Conservation (phyloP, 2,888 invertebrate species). For the Synanthedon andrenaeformis region DNA sequence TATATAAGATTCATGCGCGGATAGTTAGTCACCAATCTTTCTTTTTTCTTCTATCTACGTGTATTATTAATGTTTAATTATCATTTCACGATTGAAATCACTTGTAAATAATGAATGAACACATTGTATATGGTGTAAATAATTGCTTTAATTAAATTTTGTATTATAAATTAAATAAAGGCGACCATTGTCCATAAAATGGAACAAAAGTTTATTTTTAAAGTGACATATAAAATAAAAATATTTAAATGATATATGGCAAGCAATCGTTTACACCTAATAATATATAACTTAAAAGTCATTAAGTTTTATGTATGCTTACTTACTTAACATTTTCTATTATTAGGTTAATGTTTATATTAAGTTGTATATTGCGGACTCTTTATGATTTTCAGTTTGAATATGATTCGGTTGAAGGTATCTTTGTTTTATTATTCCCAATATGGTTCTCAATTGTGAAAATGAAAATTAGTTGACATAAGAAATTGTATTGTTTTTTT, state of each 20-base stretch:
- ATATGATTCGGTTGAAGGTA: too few relatives aligned
- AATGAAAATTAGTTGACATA: too few relatives aligned
- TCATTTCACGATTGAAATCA: neutral
- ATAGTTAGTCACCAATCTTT: too few relatives aligned
- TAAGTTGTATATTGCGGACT: neutral
- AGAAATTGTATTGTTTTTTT: too few relatives aligned
- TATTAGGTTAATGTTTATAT: neutral
- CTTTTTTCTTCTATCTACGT: too few relatives aligned
- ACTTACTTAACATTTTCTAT: neutral
- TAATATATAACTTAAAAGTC: neutral
- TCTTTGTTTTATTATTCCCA: too few relatives aligned
- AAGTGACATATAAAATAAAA: neutral
- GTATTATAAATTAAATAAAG: constrained; percentile 12
- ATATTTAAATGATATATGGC: neutral
- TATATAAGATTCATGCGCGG: too few relatives aligned
- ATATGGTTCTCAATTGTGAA: too few relatives aligned
- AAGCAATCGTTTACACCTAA: neutral
- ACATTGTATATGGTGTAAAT: constrained; percentile 46
- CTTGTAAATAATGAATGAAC: constrained; percentile 15
- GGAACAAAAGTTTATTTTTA: neutral
- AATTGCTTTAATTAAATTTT: constrained; percentile 30
- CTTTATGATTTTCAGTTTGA: neutral
- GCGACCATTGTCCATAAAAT: neutral
- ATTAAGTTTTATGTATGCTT: neutral
- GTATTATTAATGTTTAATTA: too few relatives aligned